These are phyloP conservation scores for Danio kyathit DNA, from an alignment of 2,797 vertebrate genomes.

Conservation along the genomic window DNA sequence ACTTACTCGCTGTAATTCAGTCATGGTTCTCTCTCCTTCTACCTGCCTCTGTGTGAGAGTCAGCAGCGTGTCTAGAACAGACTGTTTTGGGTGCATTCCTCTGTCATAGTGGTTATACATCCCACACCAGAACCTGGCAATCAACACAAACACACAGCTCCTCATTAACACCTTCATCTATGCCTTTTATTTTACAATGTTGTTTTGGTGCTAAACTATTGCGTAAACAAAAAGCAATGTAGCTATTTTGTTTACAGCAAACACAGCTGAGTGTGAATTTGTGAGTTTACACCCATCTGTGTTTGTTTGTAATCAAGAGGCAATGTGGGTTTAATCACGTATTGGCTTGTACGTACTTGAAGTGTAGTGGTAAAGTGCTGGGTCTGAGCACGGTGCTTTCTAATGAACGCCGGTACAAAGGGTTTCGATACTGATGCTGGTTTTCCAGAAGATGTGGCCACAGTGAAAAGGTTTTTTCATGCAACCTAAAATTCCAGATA, in stretches of 20 bases:
- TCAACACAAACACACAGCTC: constrained; percentile 11
- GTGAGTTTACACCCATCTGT: background rate
- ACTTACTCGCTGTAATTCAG: constrained; percentile 78
- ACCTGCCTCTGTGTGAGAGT: constrained; percentile 69
- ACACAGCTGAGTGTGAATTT: background rate
- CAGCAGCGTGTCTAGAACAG: constrained; percentile 76
- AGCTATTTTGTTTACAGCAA: background rate
- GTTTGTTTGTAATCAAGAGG: background rate
- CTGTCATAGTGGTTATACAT: constrained; percentile 86
- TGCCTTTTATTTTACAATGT: background rate
- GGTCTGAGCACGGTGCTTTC: constrained; percentile 77
- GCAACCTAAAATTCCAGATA: constrained; percentile 70
- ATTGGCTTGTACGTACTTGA: constrained; percentile 76
- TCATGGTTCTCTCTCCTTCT: constrained; percentile 70
- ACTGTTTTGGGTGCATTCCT: constrained; percentile 82
- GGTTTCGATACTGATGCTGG: constrained; percentile 79
- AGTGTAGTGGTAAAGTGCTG: constrained; percentile 81
- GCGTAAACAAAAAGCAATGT: background rate
- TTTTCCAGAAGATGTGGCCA: constrained; percentile 83
- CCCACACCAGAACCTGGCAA: constrained; percentile 82
- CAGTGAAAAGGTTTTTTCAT: constrained; percentile 83
- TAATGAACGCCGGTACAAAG: constrained; percentile 77
- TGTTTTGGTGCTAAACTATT: background rate
- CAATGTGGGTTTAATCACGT: background rate
- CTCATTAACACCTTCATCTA: too few species aligned